Base-by-base conservation (phyloP, 2,888 invertebrate species). In the Sacculina carcini region DNA sequence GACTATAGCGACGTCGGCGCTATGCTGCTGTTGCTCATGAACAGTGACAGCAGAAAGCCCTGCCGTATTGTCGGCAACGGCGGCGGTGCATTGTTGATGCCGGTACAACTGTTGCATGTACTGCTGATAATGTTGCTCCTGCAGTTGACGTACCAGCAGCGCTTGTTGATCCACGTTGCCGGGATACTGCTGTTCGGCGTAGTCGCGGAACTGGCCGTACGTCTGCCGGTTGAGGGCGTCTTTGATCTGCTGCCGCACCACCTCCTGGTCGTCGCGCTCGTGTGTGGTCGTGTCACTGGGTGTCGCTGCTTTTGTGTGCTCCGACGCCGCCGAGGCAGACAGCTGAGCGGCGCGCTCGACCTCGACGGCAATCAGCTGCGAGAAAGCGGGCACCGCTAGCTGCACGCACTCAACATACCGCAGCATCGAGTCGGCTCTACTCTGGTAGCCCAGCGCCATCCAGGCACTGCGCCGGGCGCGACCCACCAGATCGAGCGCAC, bases 41-140 rank as follows among this genome's bases (percentile, higher is more conserved):
- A 1, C 9, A 36, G 9, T 2, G 38, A 36, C 38, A 16, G 5
- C 5, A 36, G n/a, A 16, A n/a, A 36, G 5, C 38, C 21, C 38
- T 10, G 7, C 6, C 21, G 21, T 2, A 10, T 10, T 38, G 38
- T 38, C 16, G 21, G 16, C 16, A n/a, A n/a, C 26, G 31, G 58
- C 32, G 58, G 58, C 23, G 56, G 56, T 53, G 46, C 56, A 55
- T 32, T 57, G 60, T 50, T 56, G 71, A 63, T 66, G 73, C 61
- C 70, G 75, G 65, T 73, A 78, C 36, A 94, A 69, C 65, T 96
- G 96, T 61, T 92, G 86, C 77, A 98, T 90, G 65, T 98, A 98
- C 63, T 96, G 94, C 63, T 92, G 87, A 65, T 92, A 98, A 66
- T 99, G 98, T 62, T 98, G 92, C 60, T 94, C 94, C 67, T 99